Conservation (phyloP, 2,888 invertebrate species). For the Limnephilus auricula region DNA sequence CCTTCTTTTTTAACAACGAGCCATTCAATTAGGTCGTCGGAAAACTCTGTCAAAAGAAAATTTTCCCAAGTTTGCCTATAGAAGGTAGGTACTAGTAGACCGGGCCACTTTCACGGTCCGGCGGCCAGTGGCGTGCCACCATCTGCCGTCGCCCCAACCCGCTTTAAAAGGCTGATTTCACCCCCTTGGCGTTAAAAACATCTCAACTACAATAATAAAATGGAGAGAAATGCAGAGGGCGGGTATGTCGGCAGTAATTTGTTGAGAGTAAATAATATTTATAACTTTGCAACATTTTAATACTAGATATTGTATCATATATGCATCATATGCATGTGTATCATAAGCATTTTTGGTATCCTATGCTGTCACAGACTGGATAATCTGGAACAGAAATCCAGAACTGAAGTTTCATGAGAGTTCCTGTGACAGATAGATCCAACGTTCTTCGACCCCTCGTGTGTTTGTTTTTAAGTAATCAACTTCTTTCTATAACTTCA, state of each 20-base stretch:
- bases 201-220: background rate
- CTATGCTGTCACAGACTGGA: too few relatives aligned
- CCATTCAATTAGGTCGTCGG: constrained; percentile 9
- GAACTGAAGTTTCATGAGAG: too few relatives aligned
- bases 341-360: too few relatives aligned
- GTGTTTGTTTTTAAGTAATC: too few relatives aligned
- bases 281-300: background rate
- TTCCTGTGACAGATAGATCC: too few relatives aligned
- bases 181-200: background rate
- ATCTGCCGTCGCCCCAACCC: constrained; percentile 36
- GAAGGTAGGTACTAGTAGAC: background rate
- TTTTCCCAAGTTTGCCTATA: background rate
- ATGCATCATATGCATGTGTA: too few relatives aligned
- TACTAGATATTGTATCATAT: too few relatives aligned
- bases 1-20: background rate
- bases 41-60: constrained; percentile 16
- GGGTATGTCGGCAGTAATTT: background rate
- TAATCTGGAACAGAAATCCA: too few relatives aligned
- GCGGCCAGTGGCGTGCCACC: constrained; percentile 27
- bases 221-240: background rate
- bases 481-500: too few relatives aligned
- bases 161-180: background rate
- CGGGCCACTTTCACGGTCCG: constrained; percentile 43
- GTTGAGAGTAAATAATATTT: background rate
- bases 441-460: too few relatives aligned